Evolutionary conservation across 2,113 vertebrate genomes (phyloP).

Genomic region (Sebastes fasciatus): DNA sequence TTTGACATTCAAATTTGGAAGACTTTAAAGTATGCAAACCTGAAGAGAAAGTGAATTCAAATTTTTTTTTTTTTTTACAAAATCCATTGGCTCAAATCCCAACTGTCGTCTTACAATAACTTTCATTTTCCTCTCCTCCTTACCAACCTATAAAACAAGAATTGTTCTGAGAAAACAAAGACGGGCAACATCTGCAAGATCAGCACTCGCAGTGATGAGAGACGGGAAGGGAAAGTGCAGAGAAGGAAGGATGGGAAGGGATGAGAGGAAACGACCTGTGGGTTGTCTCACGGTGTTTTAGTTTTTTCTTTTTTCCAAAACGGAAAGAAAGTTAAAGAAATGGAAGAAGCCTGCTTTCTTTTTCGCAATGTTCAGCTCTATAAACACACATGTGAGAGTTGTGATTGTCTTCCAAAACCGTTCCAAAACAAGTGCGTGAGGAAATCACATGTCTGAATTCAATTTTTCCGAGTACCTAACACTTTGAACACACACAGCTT

Average conservation of each 20-base stretch:
- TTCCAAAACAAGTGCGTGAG: not conserved
- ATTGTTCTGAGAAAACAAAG: slow-evolving; percentile 56
- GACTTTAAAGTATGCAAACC: not conserved
- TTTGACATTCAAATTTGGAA: not conserved
- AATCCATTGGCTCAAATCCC: not conserved
- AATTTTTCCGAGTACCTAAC: not conserved
- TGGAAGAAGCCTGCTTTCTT: slow-evolving; percentile 18
- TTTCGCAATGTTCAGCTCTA: slow-evolving; percentile 1
- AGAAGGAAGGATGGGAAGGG: slow-evolving; percentile 60
- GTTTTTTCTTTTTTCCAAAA: slow-evolving; percentile 12
- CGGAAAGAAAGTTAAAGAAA: slow-evolving; percentile 44
- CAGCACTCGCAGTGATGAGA: slow-evolving; percentile 44
- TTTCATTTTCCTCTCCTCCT: slow-evolving; percentile 22
- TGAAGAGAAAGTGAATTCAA: not conserved
- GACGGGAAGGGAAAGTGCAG: slow-evolving; percentile 50
- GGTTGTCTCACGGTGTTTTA: not conserved
- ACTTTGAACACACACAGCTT: not conserved
- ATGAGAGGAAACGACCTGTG: slow-evolving; percentile 55
- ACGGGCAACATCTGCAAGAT: slow-evolving; percentile 41
- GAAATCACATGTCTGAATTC: not conserved
- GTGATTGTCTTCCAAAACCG: not conserved
- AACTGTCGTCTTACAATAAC: not conserved
- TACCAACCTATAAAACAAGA: not conserved
- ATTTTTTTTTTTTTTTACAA: not conserved
- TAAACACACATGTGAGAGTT: not conserved